Conservation (phyloP, 2,797 vertebrate genomes). For the Serranus cabrilla region DNA sequence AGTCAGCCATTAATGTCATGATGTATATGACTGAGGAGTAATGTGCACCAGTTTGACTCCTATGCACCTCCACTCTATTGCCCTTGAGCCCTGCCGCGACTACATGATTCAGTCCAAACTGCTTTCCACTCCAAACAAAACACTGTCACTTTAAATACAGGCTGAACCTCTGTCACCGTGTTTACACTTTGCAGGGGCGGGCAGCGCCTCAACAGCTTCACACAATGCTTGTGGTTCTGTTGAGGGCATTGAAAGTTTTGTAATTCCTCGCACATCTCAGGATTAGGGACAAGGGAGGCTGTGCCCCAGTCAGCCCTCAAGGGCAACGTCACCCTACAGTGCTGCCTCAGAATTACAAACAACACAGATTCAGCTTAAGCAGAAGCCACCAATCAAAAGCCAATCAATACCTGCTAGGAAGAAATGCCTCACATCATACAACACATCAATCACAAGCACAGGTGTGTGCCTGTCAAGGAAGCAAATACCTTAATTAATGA, state of each 20-base stretch:
- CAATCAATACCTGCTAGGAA: conserved; percentile 48
- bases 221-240: conserved; percentile 4
- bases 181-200: conserved; percentile 55
- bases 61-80: conserved; percentile 42
- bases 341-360: conserved; percentile 58
- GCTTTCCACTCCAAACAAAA: conserved; percentile 66
- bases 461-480: conserved; percentile 63
- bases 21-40: conserved; percentile 38
- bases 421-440: conserved; percentile 49
- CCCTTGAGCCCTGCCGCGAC: conserved; percentile 62
- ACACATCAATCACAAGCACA: conserved; percentile 68
- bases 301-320: conserved; percentile 63
- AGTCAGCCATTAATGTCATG: conserved; percentile 14
- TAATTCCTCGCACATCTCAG: conserved; percentile 64
- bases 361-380: conserved; percentile 27
- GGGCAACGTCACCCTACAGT: conserved; percentile 49
- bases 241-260: conserved; percentile 45
- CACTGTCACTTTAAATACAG: conserved; percentile 69
- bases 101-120: conserved; percentile 58
- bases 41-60: conserved; percentile 31
- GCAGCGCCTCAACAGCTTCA: conserved; percentile 18
- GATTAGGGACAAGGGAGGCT: conserved; percentile 62
- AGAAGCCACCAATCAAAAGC: conserved; percentile 46
- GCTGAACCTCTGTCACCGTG: conserved; percentile 42
- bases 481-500: conserved; percentile 67